Evolutionary conservation across 2,888 invertebrate genomes (phyloP).

Genomic region (Sericinus montela): DNA sequence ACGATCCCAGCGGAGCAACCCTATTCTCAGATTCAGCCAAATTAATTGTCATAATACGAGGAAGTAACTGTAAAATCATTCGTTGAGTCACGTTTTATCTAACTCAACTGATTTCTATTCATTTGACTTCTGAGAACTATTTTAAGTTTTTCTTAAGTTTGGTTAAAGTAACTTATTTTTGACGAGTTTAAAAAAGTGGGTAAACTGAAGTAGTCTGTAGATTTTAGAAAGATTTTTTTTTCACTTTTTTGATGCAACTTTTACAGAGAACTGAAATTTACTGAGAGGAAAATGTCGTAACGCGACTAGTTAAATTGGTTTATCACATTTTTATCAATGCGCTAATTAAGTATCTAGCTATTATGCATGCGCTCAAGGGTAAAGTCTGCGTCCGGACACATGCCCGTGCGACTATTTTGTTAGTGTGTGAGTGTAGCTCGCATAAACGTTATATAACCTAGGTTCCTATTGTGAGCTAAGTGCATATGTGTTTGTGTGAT

Average conservation of each 20-base stretch:
- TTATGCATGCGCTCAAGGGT: slow-evolving; percentile 73
- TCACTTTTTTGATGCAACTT: no score
- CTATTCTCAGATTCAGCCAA: slow-evolving; percentile 9
- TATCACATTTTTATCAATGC: slow-evolving; percentile 73
- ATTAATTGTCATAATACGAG: slow-evolving; percentile 11
- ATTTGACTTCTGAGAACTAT: slow-evolving; percentile 13
- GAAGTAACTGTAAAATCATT: slow-evolving; percentile 16
- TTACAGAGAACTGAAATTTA: no score
- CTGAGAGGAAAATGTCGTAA: slow-evolving; percentile 22
- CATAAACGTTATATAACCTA: slow-evolving; percentile 43
- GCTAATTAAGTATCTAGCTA: slow-evolving; percentile 71
- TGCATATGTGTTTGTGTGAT: slow-evolving; percentile 43
- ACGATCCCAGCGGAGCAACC: neutral
- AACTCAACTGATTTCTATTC: slow-evolving; percentile 9
- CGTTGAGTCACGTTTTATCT: slow-evolving; percentile 1
- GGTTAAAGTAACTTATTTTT: slow-evolving; percentile 10
- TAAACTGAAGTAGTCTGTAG: no score
- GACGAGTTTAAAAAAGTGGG: slow-evolving; percentile 6
- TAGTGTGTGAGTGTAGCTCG: slow-evolving; percentile 33
- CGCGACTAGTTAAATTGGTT: slow-evolving; percentile 48
- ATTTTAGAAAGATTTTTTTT: no score
- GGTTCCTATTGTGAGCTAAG: slow-evolving; percentile 53
- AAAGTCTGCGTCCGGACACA: slow-evolving; percentile 66
- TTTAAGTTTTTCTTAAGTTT: slow-evolving; percentile 9
- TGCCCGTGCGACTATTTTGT: slow-evolving; percentile 40